These are phyloP conservation scores for Lithophane semibrunnea DNA, from an alignment of 2,888 invertebrate genomes.

Conservation along the genomic window DNA sequence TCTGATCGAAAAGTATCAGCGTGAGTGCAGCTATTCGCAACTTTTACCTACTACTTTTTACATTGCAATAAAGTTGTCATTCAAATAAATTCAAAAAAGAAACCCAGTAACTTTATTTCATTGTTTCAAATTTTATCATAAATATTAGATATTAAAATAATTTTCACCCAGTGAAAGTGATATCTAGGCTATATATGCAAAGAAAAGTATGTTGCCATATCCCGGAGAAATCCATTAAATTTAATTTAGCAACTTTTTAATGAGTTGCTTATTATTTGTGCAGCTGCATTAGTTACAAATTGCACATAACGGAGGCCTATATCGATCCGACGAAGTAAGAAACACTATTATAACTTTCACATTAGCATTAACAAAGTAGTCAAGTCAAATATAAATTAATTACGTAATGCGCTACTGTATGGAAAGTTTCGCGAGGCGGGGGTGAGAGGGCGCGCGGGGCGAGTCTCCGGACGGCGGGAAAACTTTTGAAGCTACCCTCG, in stretches of 20 bases:
- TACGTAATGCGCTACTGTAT: conserved; percentile 80
- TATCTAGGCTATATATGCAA: conserved; percentile 2
- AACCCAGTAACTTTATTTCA: neutral
- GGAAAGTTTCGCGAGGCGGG: conserved; percentile 78
- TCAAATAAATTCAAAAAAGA: conserved; percentile 14
- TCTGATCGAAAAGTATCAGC: neutral
- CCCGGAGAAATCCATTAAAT: neutral
- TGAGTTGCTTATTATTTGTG: conserved; percentile 26
- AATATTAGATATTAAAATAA: neutral
- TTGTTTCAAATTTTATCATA: conserved; percentile 1
- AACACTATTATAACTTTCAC: conserved; percentile 73
- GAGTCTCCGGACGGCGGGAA: conserved; percentile 75
- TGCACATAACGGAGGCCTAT: conserved; percentile 50
- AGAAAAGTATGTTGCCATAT: neutral
- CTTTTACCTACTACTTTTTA: conserved; percentile 25
- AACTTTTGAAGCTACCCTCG: conserved; percentile 72
- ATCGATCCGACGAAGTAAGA: conserved; percentile 56
- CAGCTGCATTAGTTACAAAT: conserved; percentile 22
- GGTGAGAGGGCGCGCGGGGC: conserved; percentile 54
- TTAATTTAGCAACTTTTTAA: conserved; percentile 35
- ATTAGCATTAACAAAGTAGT: conserved; percentile 75
- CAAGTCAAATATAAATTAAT: conserved; percentile 80
- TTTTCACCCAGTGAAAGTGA: neutral
- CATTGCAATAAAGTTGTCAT: conserved; percentile 21
- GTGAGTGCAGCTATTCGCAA: neutral